A percentile compares a stretch with the other conserved stretches of the same genome.
Evolutionary conservation across 1,140 invertebrate species (phyloP).

Genomic region (Magallana gigas): DNA sequence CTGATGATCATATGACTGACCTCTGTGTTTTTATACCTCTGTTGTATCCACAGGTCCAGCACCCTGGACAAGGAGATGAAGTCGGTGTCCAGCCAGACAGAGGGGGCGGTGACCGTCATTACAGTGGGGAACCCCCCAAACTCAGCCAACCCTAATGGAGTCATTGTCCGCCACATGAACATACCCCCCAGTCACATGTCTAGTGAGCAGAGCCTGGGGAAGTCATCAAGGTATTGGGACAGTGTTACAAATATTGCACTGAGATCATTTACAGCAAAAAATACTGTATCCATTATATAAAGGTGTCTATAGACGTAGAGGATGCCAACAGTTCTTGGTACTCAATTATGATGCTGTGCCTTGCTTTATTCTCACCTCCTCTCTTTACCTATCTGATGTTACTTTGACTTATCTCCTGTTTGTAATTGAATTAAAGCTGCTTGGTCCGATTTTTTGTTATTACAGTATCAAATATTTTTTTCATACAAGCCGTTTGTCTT

Average conservation of each 20-base stretch:
- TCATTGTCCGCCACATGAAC: constrained; percentile 64
- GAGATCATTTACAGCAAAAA: too few species aligned
- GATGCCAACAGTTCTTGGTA: background rate
- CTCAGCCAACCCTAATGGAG: constrained; percentile 70
- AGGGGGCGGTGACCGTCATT: constrained; percentile 77
- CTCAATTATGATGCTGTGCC: background rate
- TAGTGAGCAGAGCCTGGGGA: constrained; percentile 67
- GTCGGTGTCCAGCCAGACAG: constrained; percentile 76
- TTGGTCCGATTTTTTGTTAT: too few species aligned
- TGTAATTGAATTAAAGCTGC: background rate
- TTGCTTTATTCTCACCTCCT: too few species aligned
- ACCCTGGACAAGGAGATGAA: constrained; percentile 68
- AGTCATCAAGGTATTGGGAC: constrained; percentile 44
- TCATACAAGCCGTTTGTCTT: too few species aligned
- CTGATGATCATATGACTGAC: too few species aligned
- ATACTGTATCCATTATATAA: too few species aligned
- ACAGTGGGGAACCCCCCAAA: constrained; percentile 75
- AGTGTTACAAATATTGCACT: too few species aligned
- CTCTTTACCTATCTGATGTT: too few species aligned
- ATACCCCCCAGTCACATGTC: constrained; percentile 64
- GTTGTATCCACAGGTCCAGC: background rate
- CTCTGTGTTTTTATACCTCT: too few species aligned
- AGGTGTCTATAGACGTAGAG: too few species aligned
- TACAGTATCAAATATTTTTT: too few species aligned
- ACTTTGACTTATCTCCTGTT: background rate